These are phyloP conservation scores for Tiliqua scincoides DNA, from an alignment of 2,113 vertebrate genomes.

Conservation along the genomic window DNA sequence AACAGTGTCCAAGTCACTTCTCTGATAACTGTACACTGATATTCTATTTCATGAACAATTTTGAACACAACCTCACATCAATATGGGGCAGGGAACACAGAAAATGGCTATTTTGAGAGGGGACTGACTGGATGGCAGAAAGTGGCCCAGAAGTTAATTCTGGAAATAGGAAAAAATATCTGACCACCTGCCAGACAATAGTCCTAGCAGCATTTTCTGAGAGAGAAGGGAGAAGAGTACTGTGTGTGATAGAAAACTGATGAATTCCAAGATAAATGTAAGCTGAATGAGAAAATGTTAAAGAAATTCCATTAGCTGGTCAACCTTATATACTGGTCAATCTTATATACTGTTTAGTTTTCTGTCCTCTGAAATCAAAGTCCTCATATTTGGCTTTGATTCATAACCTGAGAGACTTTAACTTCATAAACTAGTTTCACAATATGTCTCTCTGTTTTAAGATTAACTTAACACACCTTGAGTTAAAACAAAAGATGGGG, in stretches of 20 bases:
- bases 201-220: neutral
- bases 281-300: neutral
- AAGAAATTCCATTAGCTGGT: neutral
- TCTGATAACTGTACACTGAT: no score
- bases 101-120: neutral
- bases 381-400: neutral
- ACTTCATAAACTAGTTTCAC: neutral
- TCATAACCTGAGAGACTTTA: no score
- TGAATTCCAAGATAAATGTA: neutral
- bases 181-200: neutral
- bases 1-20: neutral
- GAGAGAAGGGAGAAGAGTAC: neutral
- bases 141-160: neutral
- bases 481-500: neutral
- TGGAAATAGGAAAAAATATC: neutral
- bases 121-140: neutral
- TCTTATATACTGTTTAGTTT: neutral
- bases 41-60: neutral
- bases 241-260: neutral
- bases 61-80: neutral
- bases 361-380: neutral
- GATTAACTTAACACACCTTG: no score
- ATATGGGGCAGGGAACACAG: neutral
- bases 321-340: no score
- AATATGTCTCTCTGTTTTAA: no score